A percentile compares a stretch with the other conserved stretches of the same genome.
Conservation (phyloP, 37 sponge, comb jelly and placozoan species). For the Beroe forskalii region DNA sequence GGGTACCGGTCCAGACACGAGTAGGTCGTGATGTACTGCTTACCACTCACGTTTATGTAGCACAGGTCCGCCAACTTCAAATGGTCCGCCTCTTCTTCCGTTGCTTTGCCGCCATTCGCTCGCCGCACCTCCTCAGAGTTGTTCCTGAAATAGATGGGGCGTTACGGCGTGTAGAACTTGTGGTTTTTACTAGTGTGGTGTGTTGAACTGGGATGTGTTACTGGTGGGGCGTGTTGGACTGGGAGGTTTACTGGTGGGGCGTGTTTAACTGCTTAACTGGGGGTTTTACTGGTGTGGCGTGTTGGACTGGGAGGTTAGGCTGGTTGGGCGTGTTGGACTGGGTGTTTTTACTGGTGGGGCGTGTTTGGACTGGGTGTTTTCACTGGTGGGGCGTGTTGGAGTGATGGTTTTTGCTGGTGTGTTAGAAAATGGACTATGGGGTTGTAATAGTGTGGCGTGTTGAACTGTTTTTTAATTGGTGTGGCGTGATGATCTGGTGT, state of each 20-base stretch:
- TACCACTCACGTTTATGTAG: constrained; percentile 65
- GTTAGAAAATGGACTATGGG: not conserved
- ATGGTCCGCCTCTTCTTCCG: not conserved
- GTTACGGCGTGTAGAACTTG: not conserved
- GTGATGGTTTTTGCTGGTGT: not conserved
- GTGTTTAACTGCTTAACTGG: not conserved
- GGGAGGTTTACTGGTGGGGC: not conserved
- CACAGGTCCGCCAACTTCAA: constrained; percentile 32
- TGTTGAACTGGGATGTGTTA: not conserved
- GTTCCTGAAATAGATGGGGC: not conserved
- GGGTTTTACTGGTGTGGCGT: not conserved
- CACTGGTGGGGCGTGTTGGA: not conserved
- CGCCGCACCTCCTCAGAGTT: not conserved
- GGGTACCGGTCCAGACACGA: constrained; percentile 21
- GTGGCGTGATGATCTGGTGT: not conserved
- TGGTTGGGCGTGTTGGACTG: not conserved
- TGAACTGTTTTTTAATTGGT: not conserved
- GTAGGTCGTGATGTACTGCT: constrained; percentile 61
- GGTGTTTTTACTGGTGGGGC: not conserved
- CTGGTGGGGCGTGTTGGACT: not conserved
- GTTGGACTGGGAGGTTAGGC: not conserved
- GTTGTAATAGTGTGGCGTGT: not conserved
- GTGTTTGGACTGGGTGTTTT: not conserved
- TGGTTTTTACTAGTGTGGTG: not conserved
- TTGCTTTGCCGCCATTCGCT: not conserved